Evolutionary conservation across 2,888 invertebrate species (phyloP).

Genomic region (Dastarcus helophoroides): DNA sequence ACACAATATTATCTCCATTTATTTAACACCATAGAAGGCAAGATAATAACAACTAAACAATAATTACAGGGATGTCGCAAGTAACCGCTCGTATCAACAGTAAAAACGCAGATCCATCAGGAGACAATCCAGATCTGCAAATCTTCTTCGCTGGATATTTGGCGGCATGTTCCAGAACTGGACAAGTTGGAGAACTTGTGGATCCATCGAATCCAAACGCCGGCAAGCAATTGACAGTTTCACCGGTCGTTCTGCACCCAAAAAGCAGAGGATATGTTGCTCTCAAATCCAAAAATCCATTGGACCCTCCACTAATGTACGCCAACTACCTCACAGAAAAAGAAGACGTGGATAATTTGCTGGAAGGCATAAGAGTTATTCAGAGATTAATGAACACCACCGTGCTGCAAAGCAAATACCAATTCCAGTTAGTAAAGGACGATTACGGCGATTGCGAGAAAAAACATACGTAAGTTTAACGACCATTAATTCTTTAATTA

Average conservation of each 20-base stretch:
- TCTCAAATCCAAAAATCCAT: conserved; percentile 55
- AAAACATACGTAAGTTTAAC: conserved; percentile 28
- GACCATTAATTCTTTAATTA: too few species aligned
- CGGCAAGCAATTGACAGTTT: conserved; percentile 36
- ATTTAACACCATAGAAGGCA: too few species aligned
- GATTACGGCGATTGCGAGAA: conserved; percentile 40
- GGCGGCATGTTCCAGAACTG: conserved; percentile 47
- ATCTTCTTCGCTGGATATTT: conserved; percentile 55
- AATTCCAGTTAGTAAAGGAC: conserved; percentile 40
- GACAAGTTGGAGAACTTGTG: conserved; percentile 35
- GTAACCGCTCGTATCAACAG: conserved; percentile 55
- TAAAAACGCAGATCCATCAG: conserved; percentile 45
- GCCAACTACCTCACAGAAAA: conserved; percentile 64
- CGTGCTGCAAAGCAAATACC: conserved; percentile 46
- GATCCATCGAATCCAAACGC: conserved; percentile 30
- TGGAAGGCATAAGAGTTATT: conserved; percentile 51
- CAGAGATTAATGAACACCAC: conserved; percentile 47
- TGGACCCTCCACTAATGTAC: conserved; percentile 58
- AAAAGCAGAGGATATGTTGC: conserved; percentile 52
- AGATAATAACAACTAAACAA: too few species aligned
- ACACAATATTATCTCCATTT: too few species aligned
- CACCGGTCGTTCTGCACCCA: conserved; percentile 53
- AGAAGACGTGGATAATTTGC: conserved; percentile 50
- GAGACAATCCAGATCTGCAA: conserved; percentile 52
- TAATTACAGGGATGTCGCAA: conserved; percentile 44